Evolutionary conservation across 2,113 vertebrate genomes (phyloP).

Genomic region (Corynorhinus townsendii): DNA sequence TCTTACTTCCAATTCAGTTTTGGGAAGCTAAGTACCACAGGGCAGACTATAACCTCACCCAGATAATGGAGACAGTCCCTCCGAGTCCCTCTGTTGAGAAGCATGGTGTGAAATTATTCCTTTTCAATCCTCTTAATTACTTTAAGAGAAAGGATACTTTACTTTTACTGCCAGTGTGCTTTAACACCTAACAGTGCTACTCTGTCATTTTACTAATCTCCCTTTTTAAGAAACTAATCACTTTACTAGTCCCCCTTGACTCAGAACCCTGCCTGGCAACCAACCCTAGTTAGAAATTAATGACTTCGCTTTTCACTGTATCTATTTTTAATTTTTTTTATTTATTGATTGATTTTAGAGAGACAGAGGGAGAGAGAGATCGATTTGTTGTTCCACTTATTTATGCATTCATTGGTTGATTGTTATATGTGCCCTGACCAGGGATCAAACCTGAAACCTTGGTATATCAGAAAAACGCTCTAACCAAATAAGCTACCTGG

Average conservation of each 20-base stretch:
- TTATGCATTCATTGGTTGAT: neutral
- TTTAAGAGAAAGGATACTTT: neutral
- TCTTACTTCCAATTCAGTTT: neutral
- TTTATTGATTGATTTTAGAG: neutral
- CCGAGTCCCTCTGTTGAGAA: neutral
- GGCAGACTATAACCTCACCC: neutral
- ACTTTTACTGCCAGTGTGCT: neutral
- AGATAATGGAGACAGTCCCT: neutral
- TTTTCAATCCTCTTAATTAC: neutral
- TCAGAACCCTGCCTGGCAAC: neutral
- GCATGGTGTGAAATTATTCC: neutral
- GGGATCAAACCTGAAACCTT: neutral
- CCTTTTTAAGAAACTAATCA: neutral
- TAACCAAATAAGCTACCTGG: neutral
- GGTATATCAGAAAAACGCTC: neutral
- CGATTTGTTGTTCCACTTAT: neutral
- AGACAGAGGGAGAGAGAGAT: neutral
- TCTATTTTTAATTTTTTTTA: neutral
- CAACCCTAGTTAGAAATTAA: neutral
- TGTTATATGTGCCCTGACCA: neutral
- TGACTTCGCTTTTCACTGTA: neutral
- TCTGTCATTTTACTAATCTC: neutral
- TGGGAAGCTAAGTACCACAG: neutral
- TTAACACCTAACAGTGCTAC: neutral
- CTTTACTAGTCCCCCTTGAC: neutral